Evolutionary conservation across 2,888 invertebrate genomes (phyloP).

Genomic region (Acanthosoma haemorrhoidale): DNA sequence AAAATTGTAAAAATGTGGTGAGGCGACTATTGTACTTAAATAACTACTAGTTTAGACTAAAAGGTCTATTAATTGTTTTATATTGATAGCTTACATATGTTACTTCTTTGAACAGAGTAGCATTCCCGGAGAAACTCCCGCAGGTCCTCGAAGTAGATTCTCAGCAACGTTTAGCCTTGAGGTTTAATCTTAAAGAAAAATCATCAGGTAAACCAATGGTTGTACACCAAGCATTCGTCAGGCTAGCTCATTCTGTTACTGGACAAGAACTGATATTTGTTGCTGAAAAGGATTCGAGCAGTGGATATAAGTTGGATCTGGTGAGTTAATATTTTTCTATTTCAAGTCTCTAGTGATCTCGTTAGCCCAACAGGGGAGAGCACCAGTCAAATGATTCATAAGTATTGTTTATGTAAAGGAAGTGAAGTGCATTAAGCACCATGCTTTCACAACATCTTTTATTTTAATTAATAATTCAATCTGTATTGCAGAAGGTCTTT

Average conservation of each 20-base stretch:
- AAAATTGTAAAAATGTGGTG: not conserved
- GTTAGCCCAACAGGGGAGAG: too few species aligned
- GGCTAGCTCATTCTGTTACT: conserved; percentile 60
- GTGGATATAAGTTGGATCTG: conserved; percentile 83
- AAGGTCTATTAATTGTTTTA: not conserved
- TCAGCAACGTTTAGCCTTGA: conserved; percentile 80
- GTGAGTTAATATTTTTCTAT: conserved; percentile 50
- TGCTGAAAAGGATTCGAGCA: conserved; percentile 75
- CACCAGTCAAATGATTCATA: too few species aligned
- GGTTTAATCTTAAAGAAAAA: conserved; percentile 72
- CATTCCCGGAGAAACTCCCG: conserved; percentile 64
- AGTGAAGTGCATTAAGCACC: too few species aligned
- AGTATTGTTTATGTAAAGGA: too few species aligned
- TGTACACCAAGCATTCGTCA: conserved; percentile 83
- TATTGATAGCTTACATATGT: not conserved
- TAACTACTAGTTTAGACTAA: not conserved
- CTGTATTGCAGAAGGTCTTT: too few species aligned
- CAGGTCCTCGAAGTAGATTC: conserved; percentile 75
- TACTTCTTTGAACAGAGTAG: conserved; percentile 47
- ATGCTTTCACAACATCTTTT: too few species aligned
- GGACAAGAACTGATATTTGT: conserved; percentile 88
- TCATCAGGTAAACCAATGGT: conserved; percentile 59
- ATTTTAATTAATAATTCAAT: too few species aligned
- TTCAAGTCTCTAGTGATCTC: not conserved
- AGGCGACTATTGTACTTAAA: not conserved